Evolutionary conservation across 2,888 invertebrate genomes (phyloP).

Genomic region (Malacosoma neustria): DNA sequence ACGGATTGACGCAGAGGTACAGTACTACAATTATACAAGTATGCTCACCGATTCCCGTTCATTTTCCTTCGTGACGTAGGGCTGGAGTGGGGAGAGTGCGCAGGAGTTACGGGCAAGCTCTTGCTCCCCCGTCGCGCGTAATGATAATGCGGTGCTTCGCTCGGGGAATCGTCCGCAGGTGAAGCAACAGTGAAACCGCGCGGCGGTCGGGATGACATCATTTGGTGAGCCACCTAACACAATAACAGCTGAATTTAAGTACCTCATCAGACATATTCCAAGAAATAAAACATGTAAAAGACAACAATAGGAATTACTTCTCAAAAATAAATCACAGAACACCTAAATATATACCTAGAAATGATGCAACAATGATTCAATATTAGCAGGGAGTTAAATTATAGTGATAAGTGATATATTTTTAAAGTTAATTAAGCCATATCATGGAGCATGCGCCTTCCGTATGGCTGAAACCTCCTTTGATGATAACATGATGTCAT

Average conservation of each 20-base stretch:
- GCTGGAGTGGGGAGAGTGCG: slow-evolving; percentile 76
- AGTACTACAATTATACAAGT: too few species aligned
- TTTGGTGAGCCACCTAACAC: slow-evolving; percentile 68
- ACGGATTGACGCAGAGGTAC: too few species aligned
- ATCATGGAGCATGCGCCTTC: neutral
- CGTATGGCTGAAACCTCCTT: neutral
- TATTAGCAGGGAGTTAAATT: neutral
- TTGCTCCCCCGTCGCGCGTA: slow-evolving; percentile 77
- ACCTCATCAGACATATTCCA: neutral
- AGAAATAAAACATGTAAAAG: neutral
- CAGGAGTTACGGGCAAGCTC: slow-evolving; percentile 81
- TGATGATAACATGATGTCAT: too few species aligned
- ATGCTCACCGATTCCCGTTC: slow-evolving; percentile 73
- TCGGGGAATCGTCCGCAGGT: slow-evolving; percentile 35
- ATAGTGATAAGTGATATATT: neutral
- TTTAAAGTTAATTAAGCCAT: neutral
- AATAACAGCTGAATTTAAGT: neutral
- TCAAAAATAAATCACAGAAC: neutral
- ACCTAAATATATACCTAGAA: neutral
- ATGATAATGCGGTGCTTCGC: slow-evolving; percentile 34
- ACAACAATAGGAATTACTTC: too few species aligned
- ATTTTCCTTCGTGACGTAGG: slow-evolving; percentile 75
- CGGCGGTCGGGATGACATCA: slow-evolving; percentile 62
- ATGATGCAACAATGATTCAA: neutral
- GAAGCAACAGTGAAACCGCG: slow-evolving; percentile 64